Evolutionary conservation across 2,888 invertebrate species (phyloP).

Genomic region (Oxycera nigricornis): DNA sequence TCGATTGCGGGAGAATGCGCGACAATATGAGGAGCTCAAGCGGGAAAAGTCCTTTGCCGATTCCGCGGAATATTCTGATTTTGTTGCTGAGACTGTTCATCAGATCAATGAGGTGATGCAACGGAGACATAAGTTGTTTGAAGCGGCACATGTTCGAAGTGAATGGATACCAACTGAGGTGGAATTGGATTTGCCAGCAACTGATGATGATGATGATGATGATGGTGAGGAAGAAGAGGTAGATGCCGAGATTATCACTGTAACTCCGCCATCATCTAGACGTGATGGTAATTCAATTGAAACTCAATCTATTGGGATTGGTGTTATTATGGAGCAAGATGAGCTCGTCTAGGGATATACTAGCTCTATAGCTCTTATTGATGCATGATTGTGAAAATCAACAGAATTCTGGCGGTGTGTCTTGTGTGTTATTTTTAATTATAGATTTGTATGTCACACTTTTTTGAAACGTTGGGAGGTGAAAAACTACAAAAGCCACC

Average conservation of each 20-base stretch:
- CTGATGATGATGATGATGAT: constrained; percentile 16
- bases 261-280: neutral
- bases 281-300: constrained; percentile 2
- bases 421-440: no score
- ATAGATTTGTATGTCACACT: no score
- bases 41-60: constrained; percentile 16
- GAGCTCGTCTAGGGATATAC: neutral
- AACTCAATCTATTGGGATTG: constrained; percentile 19
- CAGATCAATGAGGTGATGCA: constrained; percentile 27
- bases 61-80: constrained; percentile 15
- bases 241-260: neutral
- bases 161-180: constrained; percentile 22
- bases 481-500: no score
- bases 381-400: no score
- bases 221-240: neutral
- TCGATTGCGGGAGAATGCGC: neutral
- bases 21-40: constrained; percentile 28
- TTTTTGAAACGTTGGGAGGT: no score
- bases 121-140: neutral
- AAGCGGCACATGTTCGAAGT: neutral
- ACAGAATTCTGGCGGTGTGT: no score
- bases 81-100: constrained; percentile 10
- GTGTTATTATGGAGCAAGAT: constrained; percentile 3
- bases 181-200: constrained; percentile 21
- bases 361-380: no score